Percentiles rank a stretch among this genome's conserved stretches.
phyloP scores from a whole-genome alignment of 2,797 vertebrate species.

The Nyctalus aviator region DNA sequence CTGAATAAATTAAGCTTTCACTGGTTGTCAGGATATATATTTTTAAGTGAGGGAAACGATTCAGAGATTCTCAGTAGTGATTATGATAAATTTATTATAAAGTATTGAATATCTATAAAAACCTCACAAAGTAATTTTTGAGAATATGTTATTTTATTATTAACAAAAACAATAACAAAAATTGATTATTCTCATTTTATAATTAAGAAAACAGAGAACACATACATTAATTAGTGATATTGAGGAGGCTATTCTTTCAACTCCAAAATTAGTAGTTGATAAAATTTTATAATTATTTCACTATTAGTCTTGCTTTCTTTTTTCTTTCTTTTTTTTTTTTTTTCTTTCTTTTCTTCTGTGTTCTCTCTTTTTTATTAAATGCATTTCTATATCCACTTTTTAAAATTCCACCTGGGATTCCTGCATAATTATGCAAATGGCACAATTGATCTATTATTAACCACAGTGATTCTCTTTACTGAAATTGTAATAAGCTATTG shows the following conservation, averaged over 20 bases:
- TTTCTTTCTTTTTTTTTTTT: background rate
- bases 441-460: background rate
- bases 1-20: background rate
- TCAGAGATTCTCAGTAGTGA: background rate
- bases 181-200: background rate
- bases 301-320: background rate
- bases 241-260: background rate
- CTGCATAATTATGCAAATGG: background rate
- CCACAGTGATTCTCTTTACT: background rate
- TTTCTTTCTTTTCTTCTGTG: background rate
- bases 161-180: background rate
- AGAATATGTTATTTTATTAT: background rate
- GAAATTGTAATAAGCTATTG: background rate
- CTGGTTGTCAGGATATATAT: background rate
- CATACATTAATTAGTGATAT: background rate
- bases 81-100: background rate
- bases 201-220: background rate
- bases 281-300: background rate
- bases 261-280: background rate
- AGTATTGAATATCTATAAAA: background rate
- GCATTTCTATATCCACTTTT: background rate
- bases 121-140: background rate
- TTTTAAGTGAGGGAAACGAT: background rate
- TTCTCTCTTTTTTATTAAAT: background rate
- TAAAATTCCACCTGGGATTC: background rate